phyloP scores from a whole-genome alignment of 2,888 invertebrate species.

The Ceramica pisi region DNA sequence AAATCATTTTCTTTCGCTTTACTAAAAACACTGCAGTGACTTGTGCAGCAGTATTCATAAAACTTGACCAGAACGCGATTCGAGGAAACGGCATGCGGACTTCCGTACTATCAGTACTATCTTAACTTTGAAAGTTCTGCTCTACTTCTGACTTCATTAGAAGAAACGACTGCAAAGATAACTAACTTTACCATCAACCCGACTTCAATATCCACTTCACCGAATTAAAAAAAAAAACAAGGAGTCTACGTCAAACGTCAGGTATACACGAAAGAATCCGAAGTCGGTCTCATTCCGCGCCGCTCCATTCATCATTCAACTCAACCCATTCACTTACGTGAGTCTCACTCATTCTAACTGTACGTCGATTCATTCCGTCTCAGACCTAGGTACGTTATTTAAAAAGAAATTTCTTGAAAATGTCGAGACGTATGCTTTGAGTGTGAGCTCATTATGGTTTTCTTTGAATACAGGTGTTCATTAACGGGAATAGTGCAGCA shows the following conservation, averaged over 20 bases:
- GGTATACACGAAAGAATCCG: constrained; percentile 49
- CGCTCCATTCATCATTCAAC: constrained; percentile 61
- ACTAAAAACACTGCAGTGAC: not conserved
- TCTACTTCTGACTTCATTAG: constrained; percentile 11
- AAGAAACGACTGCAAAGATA: constrained; percentile 28
- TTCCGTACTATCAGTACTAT: not conserved
- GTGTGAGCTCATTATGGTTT: constrained; percentile 80
- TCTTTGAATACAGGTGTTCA: constrained; percentile 79
- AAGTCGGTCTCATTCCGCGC: constrained; percentile 57
- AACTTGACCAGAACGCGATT: not conserved
- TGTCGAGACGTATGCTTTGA: constrained; percentile 79
- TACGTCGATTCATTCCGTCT: constrained; percentile 67
- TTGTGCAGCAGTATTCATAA: constrained; percentile 1
- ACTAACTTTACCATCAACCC: constrained; percentile 20
- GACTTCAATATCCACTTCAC: constrained; percentile 1
- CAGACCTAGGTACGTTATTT: constrained; percentile 69
- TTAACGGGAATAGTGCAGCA: constrained; percentile 64
- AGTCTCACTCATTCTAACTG: constrained; percentile 58
- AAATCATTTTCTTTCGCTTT: not conserved
- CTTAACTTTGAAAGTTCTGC: constrained; percentile 20
- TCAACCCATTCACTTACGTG: constrained; percentile 60
- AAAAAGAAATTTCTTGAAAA: constrained; percentile 80
- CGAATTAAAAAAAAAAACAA: constrained; percentile 23
- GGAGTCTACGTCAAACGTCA: constrained; percentile 53
- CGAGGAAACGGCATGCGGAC: not conserved